phyloP scores from a whole-genome alignment of 2,888 invertebrate species.

The Lepidocyrtinus sp. region DNA sequence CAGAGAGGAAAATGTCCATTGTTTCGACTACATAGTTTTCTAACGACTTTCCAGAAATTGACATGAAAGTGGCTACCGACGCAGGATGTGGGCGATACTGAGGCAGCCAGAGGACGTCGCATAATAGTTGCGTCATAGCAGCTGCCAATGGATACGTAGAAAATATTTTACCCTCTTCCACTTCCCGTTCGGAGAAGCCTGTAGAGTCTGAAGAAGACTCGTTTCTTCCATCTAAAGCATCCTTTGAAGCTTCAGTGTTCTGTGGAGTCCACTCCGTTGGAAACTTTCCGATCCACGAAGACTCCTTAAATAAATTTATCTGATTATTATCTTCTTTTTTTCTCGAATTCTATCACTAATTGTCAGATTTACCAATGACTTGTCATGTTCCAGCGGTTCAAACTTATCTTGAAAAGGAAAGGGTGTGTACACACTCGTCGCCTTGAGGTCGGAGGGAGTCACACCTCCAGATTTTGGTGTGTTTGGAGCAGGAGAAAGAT shows the following conservation, averaged over 20 bases:
- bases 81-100: slow-evolving; percentile 68
- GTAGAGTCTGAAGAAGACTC: neutral
- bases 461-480: slow-evolving; percentile 62
- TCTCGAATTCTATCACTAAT: too few relatives aligned
- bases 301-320: slow-evolving; percentile 17
- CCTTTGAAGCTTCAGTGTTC: slow-evolving; percentile 23
- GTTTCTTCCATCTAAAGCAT: neutral
- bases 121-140: slow-evolving; percentile 66
- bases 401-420: slow-evolving; percentile 58
- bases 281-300: slow-evolving; percentile 33
- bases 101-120: slow-evolving; percentile 69
- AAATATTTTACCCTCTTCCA: slow-evolving; percentile 41
- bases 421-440: slow-evolving; percentile 51
- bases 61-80: slow-evolving; percentile 68
- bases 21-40: slow-evolving; percentile 69
- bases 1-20: slow-evolving; percentile 65
- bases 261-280: slow-evolving; percentile 27
- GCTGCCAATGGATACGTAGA: slow-evolving; percentile 67
- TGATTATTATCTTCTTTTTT: too few relatives aligned
- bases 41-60: slow-evolving; percentile 69
- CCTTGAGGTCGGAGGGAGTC: slow-evolving; percentile 55
- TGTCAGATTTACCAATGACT: neutral
- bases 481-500: slow-evolving; percentile 62
- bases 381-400: slow-evolving; percentile 27
- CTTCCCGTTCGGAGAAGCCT: neutral